These are phyloP conservation scores for Mesochorus sp. DNA, from an alignment of 2,888 invertebrate species.

Conservation along the genomic window DNA sequence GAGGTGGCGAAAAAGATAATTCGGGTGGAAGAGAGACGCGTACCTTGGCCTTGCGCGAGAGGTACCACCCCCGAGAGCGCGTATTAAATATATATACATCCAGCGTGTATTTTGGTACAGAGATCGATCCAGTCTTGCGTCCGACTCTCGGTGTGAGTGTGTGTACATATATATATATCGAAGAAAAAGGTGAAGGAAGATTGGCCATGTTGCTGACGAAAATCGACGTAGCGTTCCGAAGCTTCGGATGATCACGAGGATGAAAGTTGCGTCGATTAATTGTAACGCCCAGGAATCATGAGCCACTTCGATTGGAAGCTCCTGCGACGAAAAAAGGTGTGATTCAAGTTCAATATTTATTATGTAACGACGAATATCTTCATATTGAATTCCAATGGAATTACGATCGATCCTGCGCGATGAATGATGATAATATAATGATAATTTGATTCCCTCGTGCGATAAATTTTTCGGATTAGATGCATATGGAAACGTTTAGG, in stretches of 20 bases:
- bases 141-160: slow-evolving; percentile 3
- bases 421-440: too few relatives aligned
- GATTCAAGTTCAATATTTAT: too few relatives aligned
- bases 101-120: not conserved
- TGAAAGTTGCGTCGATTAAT: slow-evolving; percentile 61
- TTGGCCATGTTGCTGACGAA: not conserved
- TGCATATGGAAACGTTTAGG: too few relatives aligned
- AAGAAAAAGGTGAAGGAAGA: not conserved
- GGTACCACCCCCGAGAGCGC: slow-evolving; percentile 1
- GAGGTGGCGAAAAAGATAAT: not conserved
- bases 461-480: too few relatives aligned
- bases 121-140: slow-evolving; percentile 33
- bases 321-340: slow-evolving; percentile 81
- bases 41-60: slow-evolving; percentile 43
- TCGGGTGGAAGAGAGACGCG: not conserved
- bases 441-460: too few relatives aligned
- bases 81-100: not conserved
- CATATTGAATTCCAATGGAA: not conserved
- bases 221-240: not conserved
- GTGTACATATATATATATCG: too few relatives aligned
- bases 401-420: too few relatives aligned
- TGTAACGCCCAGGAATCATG: slow-evolving; percentile 74
- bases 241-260: slow-evolving; percentile 52
- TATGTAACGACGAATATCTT: not conserved
- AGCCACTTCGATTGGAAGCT: slow-evolving; percentile 81